phyloP scores from a whole-genome alignment of 2,113 vertebrate species.

The Ascaphus truei region DNA sequence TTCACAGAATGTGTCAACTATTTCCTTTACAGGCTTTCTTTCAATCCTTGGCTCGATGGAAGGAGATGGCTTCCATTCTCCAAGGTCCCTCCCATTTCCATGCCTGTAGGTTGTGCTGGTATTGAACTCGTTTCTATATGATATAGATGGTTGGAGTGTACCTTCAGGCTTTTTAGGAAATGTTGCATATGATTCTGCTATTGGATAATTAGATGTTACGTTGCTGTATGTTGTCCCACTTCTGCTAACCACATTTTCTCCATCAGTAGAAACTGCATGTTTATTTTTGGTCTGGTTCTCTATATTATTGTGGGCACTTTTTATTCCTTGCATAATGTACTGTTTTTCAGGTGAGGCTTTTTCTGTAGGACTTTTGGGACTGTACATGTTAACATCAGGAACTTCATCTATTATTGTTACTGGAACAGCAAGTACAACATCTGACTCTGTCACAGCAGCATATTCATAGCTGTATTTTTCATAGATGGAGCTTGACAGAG shows the following conservation, averaged over 20 bases:
- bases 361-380: conserved; percentile 37
- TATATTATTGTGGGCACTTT: conserved; percentile 20
- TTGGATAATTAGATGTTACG: conserved; percentile 5
- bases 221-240: not conserved
- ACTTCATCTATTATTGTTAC: conserved; percentile 87
- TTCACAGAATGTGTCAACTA: not conserved
- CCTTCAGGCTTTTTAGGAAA: conserved; percentile 26
- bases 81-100: not conserved
- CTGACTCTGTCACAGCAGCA: conserved; percentile 37
- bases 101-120: not conserved
- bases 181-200: conserved; percentile 18
- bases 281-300: conserved; percentile 63
- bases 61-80: conserved; percentile 25
- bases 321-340: conserved; percentile 30
- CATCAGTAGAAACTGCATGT: conserved; percentile 58
- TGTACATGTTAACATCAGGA: conserved; percentile 49
- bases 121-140: conserved; percentile 28
- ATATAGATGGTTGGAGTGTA: conserved; percentile 1
- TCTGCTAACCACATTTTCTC: not conserved
- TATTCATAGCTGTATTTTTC: conserved; percentile 3
- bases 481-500: conserved; percentile 36
- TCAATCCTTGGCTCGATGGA: not conserved
- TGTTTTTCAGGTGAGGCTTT: conserved; percentile 13
- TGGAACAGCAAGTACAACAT: conserved; percentile 71
- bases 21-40: conserved; percentile 23